Evolutionary conservation across 2,113 vertebrate genomes (phyloP).

Genomic region (Lynx canadensis): DNA sequence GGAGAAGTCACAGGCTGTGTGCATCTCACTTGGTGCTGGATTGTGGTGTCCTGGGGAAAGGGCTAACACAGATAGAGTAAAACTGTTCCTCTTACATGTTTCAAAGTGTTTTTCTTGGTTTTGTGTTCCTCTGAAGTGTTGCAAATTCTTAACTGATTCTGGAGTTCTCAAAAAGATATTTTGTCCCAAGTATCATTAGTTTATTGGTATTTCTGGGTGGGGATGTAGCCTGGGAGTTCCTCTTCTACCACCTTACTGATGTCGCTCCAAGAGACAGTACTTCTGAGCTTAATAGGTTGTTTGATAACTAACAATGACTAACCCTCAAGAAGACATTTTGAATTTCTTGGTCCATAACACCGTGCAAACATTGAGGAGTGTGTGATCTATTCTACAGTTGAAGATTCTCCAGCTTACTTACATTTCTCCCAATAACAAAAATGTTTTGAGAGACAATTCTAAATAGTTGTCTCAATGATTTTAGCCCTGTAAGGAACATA

Average conservation of each 20-base stretch:
- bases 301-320: neutral
- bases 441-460: constrained; percentile 10
- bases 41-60: neutral
- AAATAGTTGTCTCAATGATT: neutral
- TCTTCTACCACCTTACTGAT: neutral
- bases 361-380: neutral
- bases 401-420: neutral
- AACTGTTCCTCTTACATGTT: neutral
- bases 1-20: neutral
- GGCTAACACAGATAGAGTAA: neutral
- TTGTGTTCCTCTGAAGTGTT: neutral
- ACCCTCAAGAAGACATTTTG: constrained; percentile 2
- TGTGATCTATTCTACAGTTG: neutral
- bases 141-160: neutral
- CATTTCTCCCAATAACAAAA: neutral
- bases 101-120: neutral
- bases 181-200: neutral
- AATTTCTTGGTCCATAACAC: neutral
- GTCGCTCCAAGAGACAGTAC: neutral
- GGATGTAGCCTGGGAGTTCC: neutral
- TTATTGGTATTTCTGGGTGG: neutral
- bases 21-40: neutral
- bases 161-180: neutral
- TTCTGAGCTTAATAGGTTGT: neutral
- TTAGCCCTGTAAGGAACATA: neutral